Conservation (phyloP, 2,888 invertebrate genomes). For the Drosophila gaucha region DNA sequence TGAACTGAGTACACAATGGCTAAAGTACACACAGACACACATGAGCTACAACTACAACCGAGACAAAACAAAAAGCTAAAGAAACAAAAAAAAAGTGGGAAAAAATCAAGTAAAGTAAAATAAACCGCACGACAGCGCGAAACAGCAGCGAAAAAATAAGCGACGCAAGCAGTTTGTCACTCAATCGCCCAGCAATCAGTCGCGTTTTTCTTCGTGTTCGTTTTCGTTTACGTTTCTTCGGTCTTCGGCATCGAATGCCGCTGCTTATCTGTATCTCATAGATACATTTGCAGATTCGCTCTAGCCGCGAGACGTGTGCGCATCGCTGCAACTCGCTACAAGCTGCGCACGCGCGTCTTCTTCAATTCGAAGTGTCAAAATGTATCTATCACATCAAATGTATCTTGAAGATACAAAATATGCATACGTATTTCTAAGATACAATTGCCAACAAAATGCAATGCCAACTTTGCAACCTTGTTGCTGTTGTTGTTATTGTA, state of each 20-base stretch:
- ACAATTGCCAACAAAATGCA: conserved; percentile 3
- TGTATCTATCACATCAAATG: conserved; percentile 18
- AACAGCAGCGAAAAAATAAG: conserved; percentile 59
- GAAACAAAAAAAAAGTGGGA: conserved; percentile 24
- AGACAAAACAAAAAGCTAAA: conserved; percentile 45
- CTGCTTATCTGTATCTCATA: conserved; percentile 33
- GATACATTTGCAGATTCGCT: conserved; percentile 3
- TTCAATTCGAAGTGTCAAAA: conserved; percentile 29
- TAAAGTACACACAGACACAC: conserved; percentile 59
- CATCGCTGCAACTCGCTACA: conserved; percentile 10
- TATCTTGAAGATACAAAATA: conserved; percentile 33
- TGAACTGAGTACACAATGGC: conserved; percentile 76
- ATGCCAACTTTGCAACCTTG: conserved; percentile 11
- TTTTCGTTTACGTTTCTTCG: conserved; percentile 1
- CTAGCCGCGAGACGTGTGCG: conserved; percentile 33
- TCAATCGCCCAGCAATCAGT: conserved; percentile 75
- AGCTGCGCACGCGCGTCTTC: conserved; percentile 45
- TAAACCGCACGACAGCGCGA: conserved; percentile 67
- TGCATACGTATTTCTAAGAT: too few species aligned
- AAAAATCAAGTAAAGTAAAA: conserved; percentile 63
- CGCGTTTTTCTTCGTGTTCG: conserved; percentile 49
- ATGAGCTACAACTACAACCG: conserved; percentile 29
- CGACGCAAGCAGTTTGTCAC: conserved; percentile 75
- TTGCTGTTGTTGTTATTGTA: neutral
- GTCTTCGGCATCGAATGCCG: conserved; percentile 22